Base-by-base conservation (phyloP, 2,797 vertebrate species). In the Neosalanx taihuensis region DNA sequence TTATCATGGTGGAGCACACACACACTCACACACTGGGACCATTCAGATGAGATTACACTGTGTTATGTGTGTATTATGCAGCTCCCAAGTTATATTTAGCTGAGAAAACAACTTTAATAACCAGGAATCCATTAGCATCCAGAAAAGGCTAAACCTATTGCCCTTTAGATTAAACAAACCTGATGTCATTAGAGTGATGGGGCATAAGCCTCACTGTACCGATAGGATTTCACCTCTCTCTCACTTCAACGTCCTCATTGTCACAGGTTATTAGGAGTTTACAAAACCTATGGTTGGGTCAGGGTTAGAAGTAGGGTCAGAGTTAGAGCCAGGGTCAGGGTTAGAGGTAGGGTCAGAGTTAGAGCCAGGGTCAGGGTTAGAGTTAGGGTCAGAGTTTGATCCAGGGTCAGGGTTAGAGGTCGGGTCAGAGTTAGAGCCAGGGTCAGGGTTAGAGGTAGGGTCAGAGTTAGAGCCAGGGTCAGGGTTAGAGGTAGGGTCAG, bases 81-180 rank as follows among this genome's bases (percentile, higher is more conserved):
- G 37, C 59, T 15, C 20, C 6, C 23, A 29, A 58, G 65, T 35
- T 76, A 76, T 76, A 69, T 76, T 72, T 69, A 66, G 71, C 53
- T 29, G 37, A 35, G 65, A 29, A 49, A 72, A 67, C 61, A 1
- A n/a, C 53, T 58, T 72, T 64, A 76, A 65, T 72, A 61, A 37
- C 58, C 20, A 30, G 53, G 7, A 26, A 71, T 18, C 59, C 67
- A 73, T 70, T 66, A 72, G 60, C 56, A 64, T n/a, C 67, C 5
- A 20, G 30, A 51, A 30, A 49, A 70, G 67, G 61, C 35, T 51
- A 46, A 53, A 46, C 60, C 72, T 61, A 65, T 56, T 66, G 62
- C 62, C 61, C 75, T 59, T 18, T 26, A 70, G 67, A 73, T 77
- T 67, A 73, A 77, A 35, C 31, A 56, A 10, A 35, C 35, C 63